These are phyloP conservation scores for Ibycter americanus DNA, from an alignment of 2,797 vertebrate species.

Conservation along the genomic window DNA sequence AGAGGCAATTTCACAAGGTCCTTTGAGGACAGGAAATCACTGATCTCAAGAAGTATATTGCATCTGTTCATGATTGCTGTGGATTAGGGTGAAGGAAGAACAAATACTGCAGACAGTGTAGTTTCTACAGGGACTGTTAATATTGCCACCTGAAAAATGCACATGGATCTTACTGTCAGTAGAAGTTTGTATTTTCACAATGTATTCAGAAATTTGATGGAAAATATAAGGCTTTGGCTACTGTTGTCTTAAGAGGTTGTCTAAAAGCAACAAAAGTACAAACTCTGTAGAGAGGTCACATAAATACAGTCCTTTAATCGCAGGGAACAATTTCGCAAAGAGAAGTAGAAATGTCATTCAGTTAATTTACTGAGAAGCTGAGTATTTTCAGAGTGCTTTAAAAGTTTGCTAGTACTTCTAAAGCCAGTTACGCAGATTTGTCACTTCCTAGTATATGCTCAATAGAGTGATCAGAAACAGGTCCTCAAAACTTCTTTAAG, in stretches of 20 bases:
- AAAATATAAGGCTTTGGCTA: neutral
- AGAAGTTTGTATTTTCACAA: neutral
- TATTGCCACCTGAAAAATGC: neutral
- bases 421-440: neutral
- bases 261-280: neutral
- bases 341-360: neutral
- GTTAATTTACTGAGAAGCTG: neutral
- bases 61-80: neutral
- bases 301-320: neutral
- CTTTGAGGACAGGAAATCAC: slow-evolving; percentile 20
- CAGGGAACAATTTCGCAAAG: neutral
- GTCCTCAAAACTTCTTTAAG: neutral
- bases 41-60: neutral
- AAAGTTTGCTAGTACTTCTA: neutral
- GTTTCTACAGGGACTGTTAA: neutral
- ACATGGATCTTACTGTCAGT: neutral
- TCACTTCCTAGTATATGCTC: neutral
- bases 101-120: neutral
- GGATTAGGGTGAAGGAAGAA: neutral
- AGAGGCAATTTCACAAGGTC: neutral
- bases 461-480: neutral
- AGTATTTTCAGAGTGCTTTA: neutral
- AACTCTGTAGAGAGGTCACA: neutral
- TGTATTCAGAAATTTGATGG: neutral
- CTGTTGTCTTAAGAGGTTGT: neutral